A percentile compares a stretch with the other conserved stretches of the same genome.
Evolutionary conservation across 2,113 vertebrate genomes (phyloP).

Genomic region (Alexandromys fortis): DNA sequence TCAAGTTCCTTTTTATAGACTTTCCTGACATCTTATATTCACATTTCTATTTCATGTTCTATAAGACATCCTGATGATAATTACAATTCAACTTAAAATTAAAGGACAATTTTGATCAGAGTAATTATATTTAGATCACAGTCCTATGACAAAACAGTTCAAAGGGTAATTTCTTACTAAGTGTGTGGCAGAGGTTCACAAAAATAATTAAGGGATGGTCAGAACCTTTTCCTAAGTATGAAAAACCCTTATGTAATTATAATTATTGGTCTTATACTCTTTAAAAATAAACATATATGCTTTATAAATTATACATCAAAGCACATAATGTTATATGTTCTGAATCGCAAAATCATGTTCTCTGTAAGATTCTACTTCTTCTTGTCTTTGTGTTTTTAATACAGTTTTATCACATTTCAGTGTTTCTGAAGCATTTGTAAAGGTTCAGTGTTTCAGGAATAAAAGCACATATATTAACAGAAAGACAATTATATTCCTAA

Average conservation of each 20-base stretch:
- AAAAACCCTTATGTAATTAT: constrained; percentile 44
- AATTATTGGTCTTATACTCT: constrained; percentile 60
- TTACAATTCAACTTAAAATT: constrained; percentile 72
- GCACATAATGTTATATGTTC: constrained; percentile 13
- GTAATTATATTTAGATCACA: constrained; percentile 57
- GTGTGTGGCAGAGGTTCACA: constrained; percentile 42
- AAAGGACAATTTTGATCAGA: constrained; percentile 57
- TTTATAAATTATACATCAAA: constrained; percentile 64
- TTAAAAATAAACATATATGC: constrained; percentile 49
- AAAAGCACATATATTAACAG: constrained; percentile 57
- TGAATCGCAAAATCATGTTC: constrained; percentile 26
- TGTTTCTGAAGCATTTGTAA: constrained; percentile 57
- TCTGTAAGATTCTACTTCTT: constrained; percentile 46
- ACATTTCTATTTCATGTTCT: constrained; percentile 46
- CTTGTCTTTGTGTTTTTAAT: constrained; percentile 60
- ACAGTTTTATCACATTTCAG: constrained; percentile 63
- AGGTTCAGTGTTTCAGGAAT: constrained; percentile 52
- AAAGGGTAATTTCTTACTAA: constrained; percentile 66
- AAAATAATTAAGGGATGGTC: constrained; percentile 41
- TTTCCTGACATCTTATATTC: constrained; percentile 40
- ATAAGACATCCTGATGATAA: constrained; percentile 72
- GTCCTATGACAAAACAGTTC: constrained; percentile 54
- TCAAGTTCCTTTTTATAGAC: constrained; percentile 32
- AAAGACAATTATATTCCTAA: constrained; percentile 50
- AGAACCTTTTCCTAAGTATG: constrained; percentile 14